Percentiles rank a stretch among this genome's conserved stretches.
Evolutionary conservation across 2,888 invertebrate species (phyloP).

Genomic region (Anticlea derivata): DNA sequence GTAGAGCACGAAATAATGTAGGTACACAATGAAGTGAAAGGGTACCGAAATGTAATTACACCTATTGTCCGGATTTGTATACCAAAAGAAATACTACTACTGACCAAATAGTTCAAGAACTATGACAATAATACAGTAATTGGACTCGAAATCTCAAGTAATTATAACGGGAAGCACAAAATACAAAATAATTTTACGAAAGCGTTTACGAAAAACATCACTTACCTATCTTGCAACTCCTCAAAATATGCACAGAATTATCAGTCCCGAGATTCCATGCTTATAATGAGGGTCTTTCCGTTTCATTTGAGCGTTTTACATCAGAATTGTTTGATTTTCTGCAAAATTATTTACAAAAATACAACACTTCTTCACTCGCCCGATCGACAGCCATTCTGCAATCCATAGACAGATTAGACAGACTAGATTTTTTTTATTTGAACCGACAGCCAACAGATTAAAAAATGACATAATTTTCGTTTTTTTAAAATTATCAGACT

Average conservation of each 20-base stretch:
- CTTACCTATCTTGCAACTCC: slow-evolving; percentile 65
- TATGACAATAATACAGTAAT: slow-evolving; percentile 1
- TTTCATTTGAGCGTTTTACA: slow-evolving; percentile 49
- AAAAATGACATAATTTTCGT: slow-evolving; percentile 1
- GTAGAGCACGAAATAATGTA: slow-evolving; percentile 79
- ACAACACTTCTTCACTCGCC: slow-evolving; percentile 57
- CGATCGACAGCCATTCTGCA: slow-evolving; percentile 71
- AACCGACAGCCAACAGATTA: no score
- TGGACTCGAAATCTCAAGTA: slow-evolving; percentile 13
- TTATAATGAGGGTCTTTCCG: slow-evolving; percentile 45
- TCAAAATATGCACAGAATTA: slow-evolving; percentile 51
- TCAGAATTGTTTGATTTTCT: slow-evolving; percentile 53
- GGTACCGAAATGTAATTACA: slow-evolving; percentile 62
- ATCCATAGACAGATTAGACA: slow-evolving; percentile 49
- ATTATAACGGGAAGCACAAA: slow-evolving; percentile 40
- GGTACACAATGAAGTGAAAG: slow-evolving; percentile 80
- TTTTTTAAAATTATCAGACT: background rate
- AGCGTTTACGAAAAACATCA: slow-evolving; percentile 50
- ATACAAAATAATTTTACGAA: slow-evolving; percentile 48
- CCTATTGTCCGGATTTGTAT: slow-evolving; percentile 42
- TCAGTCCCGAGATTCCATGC: slow-evolving; percentile 70
- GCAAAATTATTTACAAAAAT: slow-evolving; percentile 59
- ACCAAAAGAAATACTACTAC: slow-evolving; percentile 24
- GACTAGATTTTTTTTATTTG: background rate
- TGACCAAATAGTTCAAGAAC: slow-evolving; percentile 11